A percentile compares a stretch with the other conserved stretches of the same genome.
Conservation (phyloP, 2,797 vertebrate genomes). For the Paratrypauchen microcephalus region DNA sequence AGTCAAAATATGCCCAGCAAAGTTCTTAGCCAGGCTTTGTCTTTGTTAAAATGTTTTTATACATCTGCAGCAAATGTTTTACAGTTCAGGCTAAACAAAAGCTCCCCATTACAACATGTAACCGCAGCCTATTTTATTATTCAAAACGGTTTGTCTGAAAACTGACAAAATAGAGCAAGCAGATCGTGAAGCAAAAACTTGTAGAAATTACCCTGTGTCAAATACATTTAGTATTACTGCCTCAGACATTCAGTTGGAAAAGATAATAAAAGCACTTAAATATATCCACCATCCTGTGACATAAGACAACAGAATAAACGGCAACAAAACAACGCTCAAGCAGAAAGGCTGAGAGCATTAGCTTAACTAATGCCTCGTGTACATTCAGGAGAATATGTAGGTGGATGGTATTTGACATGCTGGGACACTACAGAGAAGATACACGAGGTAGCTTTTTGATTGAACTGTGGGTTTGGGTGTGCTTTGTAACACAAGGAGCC, state of each 20-base stretch:
- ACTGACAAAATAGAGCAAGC: not conserved
- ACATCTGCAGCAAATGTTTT: slow-evolving; percentile 32
- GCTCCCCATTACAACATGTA: slow-evolving; percentile 40
- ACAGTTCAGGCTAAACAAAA: slow-evolving; percentile 41
- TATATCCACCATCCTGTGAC: slow-evolving; percentile 38
- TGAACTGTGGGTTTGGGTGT: slow-evolving; percentile 35
- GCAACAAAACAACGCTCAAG: slow-evolving; percentile 42
- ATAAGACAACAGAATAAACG: slow-evolving; percentile 37
- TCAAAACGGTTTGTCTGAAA: not conserved
- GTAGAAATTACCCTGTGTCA: slow-evolving; percentile 19
- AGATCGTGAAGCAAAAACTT: not conserved
- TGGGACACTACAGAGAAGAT: slow-evolving; percentile 45
- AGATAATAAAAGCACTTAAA: slow-evolving; percentile 39
- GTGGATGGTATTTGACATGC: slow-evolving; percentile 32
- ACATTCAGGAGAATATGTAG: slow-evolving; percentile 56
- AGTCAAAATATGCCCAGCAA: slow-evolving; percentile 1
- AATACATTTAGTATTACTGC: slow-evolving; percentile 6
- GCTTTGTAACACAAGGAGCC: slow-evolving; percentile 18
- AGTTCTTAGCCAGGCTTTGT: not conserved
- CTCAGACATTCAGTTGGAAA: slow-evolving; percentile 18
- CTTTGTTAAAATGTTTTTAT: slow-evolving; percentile 14
- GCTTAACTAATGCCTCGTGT: slow-evolving; percentile 41
- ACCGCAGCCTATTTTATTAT: slow-evolving; percentile 40
- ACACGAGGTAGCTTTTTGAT: slow-evolving; percentile 71
- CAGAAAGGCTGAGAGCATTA: slow-evolving; percentile 45